Evolutionary conservation across 1,140 invertebrate species (phyloP).

Genomic region (Brachionus sp.): DNA sequence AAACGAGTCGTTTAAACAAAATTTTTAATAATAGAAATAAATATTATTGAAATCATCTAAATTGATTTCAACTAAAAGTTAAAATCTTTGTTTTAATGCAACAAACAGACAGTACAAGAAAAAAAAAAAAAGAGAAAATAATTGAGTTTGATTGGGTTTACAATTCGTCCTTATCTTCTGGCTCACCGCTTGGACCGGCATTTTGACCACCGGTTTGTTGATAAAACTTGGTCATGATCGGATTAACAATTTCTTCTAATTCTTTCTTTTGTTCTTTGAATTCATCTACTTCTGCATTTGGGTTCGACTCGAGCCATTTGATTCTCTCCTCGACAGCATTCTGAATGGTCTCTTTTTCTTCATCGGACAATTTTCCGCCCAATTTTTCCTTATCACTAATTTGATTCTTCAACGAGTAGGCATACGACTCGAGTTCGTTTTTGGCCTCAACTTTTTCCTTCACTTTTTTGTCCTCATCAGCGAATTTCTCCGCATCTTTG

Average conservation of each 20-base stretch:
- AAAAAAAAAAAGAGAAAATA: neutral
- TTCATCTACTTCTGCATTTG: constrained; percentile 85
- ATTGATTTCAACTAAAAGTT: neutral
- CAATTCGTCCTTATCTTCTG: constrained; percentile 46
- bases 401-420: constrained; percentile 96
- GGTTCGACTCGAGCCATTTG: constrained; percentile 94
- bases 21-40: neutral
- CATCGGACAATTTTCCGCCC: constrained; percentile 80
- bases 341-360: constrained; percentile 93
- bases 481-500: constrained; percentile 95
- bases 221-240: constrained; percentile 95
- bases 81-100: neutral
- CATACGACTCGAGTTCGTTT: constrained; percentile 83
- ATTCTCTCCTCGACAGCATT: constrained; percentile 89
- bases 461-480: constrained; percentile 94
- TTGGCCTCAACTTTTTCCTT: constrained; percentile 94
- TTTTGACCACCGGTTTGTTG: constrained; percentile 65
- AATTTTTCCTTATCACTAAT: constrained; percentile 87
- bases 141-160: constrained; percentile 29
- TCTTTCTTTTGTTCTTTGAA: constrained; percentile 96
- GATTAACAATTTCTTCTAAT: constrained; percentile 88
- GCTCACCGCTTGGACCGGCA: neutral
- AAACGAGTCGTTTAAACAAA: constrained; percentile 26
- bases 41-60: neutral
- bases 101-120: neutral